Base-by-base conservation (phyloP, 1,140 invertebrate species). In the Laupala kohalensis region DNA sequence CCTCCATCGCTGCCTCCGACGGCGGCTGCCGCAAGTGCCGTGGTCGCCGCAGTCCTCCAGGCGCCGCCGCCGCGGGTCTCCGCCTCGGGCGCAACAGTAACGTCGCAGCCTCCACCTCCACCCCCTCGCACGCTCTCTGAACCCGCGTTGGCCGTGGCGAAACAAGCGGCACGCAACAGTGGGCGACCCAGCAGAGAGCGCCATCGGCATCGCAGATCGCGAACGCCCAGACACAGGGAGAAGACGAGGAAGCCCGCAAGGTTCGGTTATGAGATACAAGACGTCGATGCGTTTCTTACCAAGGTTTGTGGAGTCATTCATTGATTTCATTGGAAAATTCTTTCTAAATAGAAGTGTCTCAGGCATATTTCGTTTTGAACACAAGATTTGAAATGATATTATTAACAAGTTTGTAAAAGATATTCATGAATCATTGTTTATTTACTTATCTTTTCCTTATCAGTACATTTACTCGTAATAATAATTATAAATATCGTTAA, bases 231-330 rank as follows among this genome's bases (percentile, higher is more conserved):
- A 24, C 78, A 79, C 63, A 80, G 27, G 15, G 53, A 70, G 12
- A 63, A 76, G 63, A 67, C 76, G 9, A 77, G 78, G 73, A 73
- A 76, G 19, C 75, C 75, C 0, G 77, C 74, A 30, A 77, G 76
- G 71, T 91, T 91, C 74, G 89, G 89, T 28, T 92, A 91, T 74
- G 88, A 91, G 72, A 91, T 91, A 26, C 82, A 85, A 67, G 89
- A 92, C 78, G 83, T 91, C 30, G 89, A 91, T 74, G 85, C 84
- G 28, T 91, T 92, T 77, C 80, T 92, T 6, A 86, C 86, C 2
- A 89, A 89, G 83, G 88, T 89, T 79, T 77, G 76, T 66, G 25
- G 25, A 62, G n/a, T n/a, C n/a, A n/a, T n/a, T n/a, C n/a, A n/a
- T n/a, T n/a, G n/a, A n/a, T n/a, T n/a, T n/a, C n/a, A n/a, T n/a